A percentile compares a stretch with the other conserved stretches of the same genome.
These are phyloP conservation scores for Coreius guichenoti DNA, from an alignment of 2,797 vertebrate genomes.

Conservation along the genomic window DNA sequence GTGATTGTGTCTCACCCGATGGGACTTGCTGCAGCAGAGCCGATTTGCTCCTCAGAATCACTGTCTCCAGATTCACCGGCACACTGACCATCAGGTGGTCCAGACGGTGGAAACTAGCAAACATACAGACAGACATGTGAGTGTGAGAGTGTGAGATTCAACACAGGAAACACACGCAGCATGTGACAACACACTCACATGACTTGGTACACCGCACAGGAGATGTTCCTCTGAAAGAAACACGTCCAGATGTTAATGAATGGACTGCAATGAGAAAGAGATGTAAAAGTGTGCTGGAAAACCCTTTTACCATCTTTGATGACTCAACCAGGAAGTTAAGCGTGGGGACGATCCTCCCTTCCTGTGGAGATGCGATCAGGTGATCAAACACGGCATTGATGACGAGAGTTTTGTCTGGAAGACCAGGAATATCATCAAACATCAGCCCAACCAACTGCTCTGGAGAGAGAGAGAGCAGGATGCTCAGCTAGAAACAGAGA, in stretches of 20 bases:
- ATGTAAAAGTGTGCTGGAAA: neutral
- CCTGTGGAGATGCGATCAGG: slow-evolving; percentile 48
- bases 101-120: slow-evolving; percentile 69
- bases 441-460: slow-evolving; percentile 70
- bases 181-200: slow-evolving; percentile 69
- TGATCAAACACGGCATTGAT: slow-evolving; percentile 69
- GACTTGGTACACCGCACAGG: slow-evolving; percentile 69
- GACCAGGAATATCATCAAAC: slow-evolving; percentile 47
- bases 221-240: slow-evolving; percentile 65
- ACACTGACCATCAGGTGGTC: slow-evolving; percentile 60
- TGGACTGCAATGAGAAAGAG: neutral
- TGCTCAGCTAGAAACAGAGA: slow-evolving; percentile 65
- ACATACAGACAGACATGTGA: slow-evolving; percentile 16
- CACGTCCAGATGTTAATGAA: neutral
- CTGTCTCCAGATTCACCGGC: slow-evolving; percentile 38
- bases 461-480: slow-evolving; percentile 65
- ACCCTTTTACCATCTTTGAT: slow-evolving; percentile 58
- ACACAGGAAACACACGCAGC: neutral
- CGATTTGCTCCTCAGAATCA: slow-evolving; percentile 59
- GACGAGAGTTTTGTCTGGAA: slow-evolving; percentile 57
- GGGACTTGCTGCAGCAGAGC: slow-evolving; percentile 62
- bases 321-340: slow-evolving; percentile 57
- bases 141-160: neutral
- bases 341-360: slow-evolving; percentile 54
- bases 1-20: slow-evolving; percentile 58